These are phyloP conservation scores for Drosophila falleni DNA, from an alignment of 2,888 invertebrate genomes.

Conservation along the genomic window DNA sequence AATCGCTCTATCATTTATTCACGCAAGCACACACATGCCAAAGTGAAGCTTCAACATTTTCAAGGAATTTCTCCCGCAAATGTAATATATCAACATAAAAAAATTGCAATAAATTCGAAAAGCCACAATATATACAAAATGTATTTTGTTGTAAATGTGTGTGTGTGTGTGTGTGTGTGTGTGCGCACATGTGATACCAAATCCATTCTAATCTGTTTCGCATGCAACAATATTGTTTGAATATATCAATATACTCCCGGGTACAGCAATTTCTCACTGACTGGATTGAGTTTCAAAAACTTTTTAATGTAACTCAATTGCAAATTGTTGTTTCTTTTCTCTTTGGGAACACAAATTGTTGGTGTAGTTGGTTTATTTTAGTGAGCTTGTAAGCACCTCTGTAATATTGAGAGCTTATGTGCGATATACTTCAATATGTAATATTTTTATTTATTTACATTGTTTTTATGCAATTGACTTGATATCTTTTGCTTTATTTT, in stretches of 20 bases:
- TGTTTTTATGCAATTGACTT: constrained; percentile 31
- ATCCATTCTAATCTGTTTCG: constrained; percentile 47
- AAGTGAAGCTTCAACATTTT: background rate
- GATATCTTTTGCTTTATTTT: background rate
- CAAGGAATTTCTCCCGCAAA: constrained; percentile 4
- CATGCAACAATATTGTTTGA: constrained; percentile 47
- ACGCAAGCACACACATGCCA: background rate
- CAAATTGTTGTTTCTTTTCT: constrained; percentile 12
- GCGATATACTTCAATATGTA: constrained; percentile 9
- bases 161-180: background rate
- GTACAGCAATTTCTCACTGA: constrained; percentile 13
- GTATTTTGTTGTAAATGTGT: constrained; percentile 23
- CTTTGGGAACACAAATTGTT: constrained; percentile 14
- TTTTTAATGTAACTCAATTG: constrained; percentile 37
- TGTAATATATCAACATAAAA: constrained; percentile 12
- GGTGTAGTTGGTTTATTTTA: constrained; percentile 23
- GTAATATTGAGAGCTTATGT: constrained; percentile 26
- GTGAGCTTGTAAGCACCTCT: constrained; percentile 20
- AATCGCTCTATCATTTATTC: constrained; percentile 20
- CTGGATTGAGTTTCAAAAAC: constrained; percentile 34
- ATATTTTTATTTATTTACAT: constrained; percentile 42
- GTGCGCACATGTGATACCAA: constrained; percentile 13
- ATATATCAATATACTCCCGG: constrained; percentile 5
- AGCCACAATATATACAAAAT: constrained; percentile 10
- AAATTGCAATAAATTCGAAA: background rate